Evolutionary conservation across 2,797 vertebrate genomes (phyloP).

Genomic region (Lemur catta): DNA sequence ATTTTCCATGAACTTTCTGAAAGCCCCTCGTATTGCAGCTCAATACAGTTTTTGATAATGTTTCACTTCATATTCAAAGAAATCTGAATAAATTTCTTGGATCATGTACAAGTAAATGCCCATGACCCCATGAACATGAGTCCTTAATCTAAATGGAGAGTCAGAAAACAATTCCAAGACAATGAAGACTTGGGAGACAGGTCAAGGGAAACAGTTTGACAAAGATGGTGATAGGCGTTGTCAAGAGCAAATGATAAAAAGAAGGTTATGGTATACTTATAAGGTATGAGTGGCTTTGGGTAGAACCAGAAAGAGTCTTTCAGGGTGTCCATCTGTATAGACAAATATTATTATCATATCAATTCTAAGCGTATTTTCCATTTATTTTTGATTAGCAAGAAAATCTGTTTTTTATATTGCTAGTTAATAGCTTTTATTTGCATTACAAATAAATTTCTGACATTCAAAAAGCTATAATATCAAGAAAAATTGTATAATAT

Average conservation of each 20-base stretch:
- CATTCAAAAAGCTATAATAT: neutral
- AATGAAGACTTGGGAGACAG: neutral
- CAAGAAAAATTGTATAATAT: neutral
- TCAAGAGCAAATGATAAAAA: neutral
- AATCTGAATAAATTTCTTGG: neutral
- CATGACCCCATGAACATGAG: neutral
- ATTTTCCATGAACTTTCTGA: neutral
- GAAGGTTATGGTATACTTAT: neutral
- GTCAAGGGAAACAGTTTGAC: neutral
- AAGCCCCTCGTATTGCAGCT: neutral
- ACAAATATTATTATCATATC: neutral
- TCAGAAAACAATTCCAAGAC: neutral
- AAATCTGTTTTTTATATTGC: neutral
- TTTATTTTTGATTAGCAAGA: conserved; percentile 2
- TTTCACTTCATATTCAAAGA: no score
- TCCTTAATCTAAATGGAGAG: neutral
- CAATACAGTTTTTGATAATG: no score
- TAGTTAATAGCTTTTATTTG: neutral
- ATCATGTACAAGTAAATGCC: neutral
- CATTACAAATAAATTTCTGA: conserved; percentile 17
- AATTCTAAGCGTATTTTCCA: neutral
- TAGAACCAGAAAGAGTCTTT: neutral
- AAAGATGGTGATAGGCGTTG: neutral
- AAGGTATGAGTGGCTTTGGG: neutral
- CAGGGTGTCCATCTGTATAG: neutral